Conservation (phyloP, 2,113 vertebrate genomes). For the Eublepharis macularius region DNA sequence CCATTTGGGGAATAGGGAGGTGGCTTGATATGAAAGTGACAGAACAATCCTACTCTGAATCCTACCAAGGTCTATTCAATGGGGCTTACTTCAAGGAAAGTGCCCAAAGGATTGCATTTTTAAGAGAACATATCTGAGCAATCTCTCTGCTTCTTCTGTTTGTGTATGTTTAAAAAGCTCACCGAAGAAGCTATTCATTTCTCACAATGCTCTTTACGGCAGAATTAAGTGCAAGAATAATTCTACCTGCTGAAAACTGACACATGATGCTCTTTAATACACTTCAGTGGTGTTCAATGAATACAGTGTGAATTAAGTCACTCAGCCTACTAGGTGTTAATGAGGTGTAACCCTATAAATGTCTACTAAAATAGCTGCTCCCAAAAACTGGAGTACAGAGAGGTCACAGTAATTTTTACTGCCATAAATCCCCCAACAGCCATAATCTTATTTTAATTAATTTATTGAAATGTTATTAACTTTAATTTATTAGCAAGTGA, state of each 20-base stretch:
- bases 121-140: too few relatives aligned
- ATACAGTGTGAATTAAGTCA: background rate
- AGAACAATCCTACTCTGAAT: too few relatives aligned
- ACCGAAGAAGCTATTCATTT: too few relatives aligned
- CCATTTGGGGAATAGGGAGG: too few relatives aligned
- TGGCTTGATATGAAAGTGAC: too few relatives aligned
- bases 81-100: too few relatives aligned
- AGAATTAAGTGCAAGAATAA: background rate
- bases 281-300: background rate
- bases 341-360: background rate
- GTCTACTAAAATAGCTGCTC: background rate
- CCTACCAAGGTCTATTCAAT: too few relatives aligned
- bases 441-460: background rate
- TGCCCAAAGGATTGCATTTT: too few relatives aligned
- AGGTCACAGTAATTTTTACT: background rate
- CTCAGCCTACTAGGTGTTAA: too few relatives aligned
- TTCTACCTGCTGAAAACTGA: background rate
- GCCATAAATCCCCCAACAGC: background rate
- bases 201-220: background rate
- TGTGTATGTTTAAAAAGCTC: too few relatives aligned
- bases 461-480: background rate
- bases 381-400: background rate
- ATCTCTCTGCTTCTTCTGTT: too few relatives aligned
- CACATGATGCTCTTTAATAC: background rate
- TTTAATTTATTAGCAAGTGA: background rate